A percentile compares a stretch with the other conserved stretches of the same genome.
These are phyloP conservation scores for Acheta domesticus DNA, from an alignment of 2,888 invertebrate genomes.

Conservation along the genomic window DNA sequence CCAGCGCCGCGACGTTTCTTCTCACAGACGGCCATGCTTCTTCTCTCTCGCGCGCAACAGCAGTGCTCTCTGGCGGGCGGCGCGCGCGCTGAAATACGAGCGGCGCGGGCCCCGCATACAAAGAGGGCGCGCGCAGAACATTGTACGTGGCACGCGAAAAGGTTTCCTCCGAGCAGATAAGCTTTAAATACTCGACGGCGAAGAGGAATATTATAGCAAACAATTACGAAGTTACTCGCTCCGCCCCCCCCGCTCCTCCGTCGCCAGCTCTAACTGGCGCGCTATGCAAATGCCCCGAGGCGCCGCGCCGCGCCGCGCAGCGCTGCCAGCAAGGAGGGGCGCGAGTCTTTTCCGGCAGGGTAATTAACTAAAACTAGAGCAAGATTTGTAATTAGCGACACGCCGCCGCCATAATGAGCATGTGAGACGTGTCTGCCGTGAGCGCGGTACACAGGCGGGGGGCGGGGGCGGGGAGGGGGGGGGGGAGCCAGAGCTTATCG, in stretches of 20 bases:
- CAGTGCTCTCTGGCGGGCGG: background rate
- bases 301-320: too few species aligned
- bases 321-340: too few species aligned
- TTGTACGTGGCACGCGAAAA: conserved; percentile 18
- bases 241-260: background rate
- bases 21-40: background rate
- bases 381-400: conserved; percentile 29
- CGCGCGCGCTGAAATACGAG: background rate
- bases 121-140: conserved; percentile 9
- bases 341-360: background rate
- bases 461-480: too few species aligned
- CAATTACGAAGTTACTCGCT: conserved; percentile 18
- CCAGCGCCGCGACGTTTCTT: background rate
- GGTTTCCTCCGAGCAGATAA: conserved; percentile 10
- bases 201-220: conserved; percentile 18
- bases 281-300: too few species aligned
- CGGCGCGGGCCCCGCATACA: background rate
- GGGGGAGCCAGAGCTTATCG: too few species aligned
- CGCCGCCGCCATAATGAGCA: too few species aligned
- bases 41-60: background rate
- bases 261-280: too few species aligned
- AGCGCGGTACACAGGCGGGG: too few species aligned
- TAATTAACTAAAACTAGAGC: conserved; percentile 32
- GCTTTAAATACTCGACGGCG: conserved; percentile 11
- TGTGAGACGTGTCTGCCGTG: too few species aligned